Evolutionary conservation across 2,888 invertebrate species (phyloP), one percentile per base, ranked within the genome.

Genomic region (Sympetrum striolatum): DNA sequence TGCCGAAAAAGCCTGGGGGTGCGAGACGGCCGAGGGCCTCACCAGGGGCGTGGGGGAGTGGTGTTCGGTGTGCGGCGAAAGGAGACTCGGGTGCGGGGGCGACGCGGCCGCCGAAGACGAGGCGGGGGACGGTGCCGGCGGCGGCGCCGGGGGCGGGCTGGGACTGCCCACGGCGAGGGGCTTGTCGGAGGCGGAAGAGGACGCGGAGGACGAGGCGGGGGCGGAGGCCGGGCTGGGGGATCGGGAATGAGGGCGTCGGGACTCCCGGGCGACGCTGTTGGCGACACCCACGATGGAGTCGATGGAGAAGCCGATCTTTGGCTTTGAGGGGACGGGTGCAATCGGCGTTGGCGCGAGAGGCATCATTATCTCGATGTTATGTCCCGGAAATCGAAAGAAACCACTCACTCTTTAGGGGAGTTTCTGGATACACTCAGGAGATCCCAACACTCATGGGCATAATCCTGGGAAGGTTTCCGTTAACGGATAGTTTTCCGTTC

Each of bases 301-400:
- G 94, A 98, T 98, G 93, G 98, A 98, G 94, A 98, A 98, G 93
- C 98, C 98, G 94, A 98, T 97, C 95, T 98, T 98, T 92, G 98
- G 98, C 95, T 98, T 98, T 93, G 97, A 97, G 94, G 98, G 97
- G 96, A 98, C 97, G 95, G 98, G 97, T 94, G 97, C 97, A 94
- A 98, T 97, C 95, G 98, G 97, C 94, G 98, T 97, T 95, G 98
- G 97, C 96, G 98, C 98, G 96, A 98, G 96, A 95, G 98, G 98
- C 98, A 98, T 98, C 98, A 98, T 98, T 95, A 95, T 96, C 81
- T 25, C 31, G 64, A 80, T 53, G 8, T 44, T 31, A 3, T 44
- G 35, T 35, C 53, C 80, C 64, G 39, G 31, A 31, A 25, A 31
- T 14, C 73, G 73, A 73, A 73, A 25, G 25, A 73, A 73, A 73